These are phyloP conservation scores for Semnornis frantzii DNA, from an alignment of 2,113 vertebrate genomes.

Conservation along the genomic window DNA sequence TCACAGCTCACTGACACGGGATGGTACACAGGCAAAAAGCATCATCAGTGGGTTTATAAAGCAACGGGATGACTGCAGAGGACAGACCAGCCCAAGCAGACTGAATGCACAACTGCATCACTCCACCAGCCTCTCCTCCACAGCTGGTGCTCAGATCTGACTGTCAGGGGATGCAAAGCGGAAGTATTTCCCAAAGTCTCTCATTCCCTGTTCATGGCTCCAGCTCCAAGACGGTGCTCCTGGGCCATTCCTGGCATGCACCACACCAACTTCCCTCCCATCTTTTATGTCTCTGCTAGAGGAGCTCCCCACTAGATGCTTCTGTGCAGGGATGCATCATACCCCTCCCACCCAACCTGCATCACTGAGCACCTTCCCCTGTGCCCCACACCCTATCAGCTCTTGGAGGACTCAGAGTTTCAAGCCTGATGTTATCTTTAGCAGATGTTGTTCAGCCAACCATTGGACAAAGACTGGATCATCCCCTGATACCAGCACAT, in stretches of 20 bases:
- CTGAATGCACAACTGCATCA: not conserved
- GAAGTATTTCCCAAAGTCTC: not conserved
- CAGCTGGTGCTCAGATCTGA: not conserved
- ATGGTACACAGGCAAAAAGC: not conserved
- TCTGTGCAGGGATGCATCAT: not conserved
- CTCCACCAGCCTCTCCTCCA: not conserved
- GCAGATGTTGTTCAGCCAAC: not conserved
- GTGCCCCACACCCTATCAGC: not conserved
- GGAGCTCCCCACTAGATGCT: not conserved
- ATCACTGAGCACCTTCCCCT: not conserved
- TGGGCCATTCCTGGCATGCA: not conserved
- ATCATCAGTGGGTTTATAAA: not conserved
- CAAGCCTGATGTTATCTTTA: not conserved
- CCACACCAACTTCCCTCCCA: not conserved
- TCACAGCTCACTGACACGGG: not conserved
- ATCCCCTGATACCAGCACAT: not conserved
- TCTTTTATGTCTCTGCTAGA: not conserved
- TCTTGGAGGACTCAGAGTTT: not conserved
- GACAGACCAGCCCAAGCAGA: not conserved
- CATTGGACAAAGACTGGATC: not conserved
- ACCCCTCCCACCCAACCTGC: not conserved
- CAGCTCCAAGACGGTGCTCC: not conserved
- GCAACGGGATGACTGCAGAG: not conserved
- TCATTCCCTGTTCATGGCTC: fast-evolving
- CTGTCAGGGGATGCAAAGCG: not conserved